phyloP scores from a whole-genome alignment of 2,113 vertebrate species.

The Empidonax alnorum region DNA sequence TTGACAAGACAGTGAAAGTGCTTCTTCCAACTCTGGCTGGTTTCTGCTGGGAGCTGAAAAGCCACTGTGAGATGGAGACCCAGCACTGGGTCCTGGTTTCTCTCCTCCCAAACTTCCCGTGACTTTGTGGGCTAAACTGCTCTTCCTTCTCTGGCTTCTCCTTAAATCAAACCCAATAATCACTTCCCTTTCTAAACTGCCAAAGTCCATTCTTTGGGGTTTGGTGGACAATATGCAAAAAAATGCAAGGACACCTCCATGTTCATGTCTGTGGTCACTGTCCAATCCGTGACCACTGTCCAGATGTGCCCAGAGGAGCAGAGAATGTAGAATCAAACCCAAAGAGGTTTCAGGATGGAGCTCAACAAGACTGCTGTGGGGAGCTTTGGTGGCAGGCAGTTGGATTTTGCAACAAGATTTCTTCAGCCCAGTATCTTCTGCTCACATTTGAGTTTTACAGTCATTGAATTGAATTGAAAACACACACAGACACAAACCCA shows the following conservation, averaged over 20 bases:
- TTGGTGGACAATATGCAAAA: background rate
- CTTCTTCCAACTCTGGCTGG: background rate
- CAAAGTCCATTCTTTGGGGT: background rate
- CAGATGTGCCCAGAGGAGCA: background rate
- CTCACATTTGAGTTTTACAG: background rate
- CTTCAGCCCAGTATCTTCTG: background rate
- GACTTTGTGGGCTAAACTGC: background rate
- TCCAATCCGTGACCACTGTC: rapidly evolving
- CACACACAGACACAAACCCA: background rate
- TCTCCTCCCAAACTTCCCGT: background rate
- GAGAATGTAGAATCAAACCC: background rate
- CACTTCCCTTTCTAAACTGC: background rate
- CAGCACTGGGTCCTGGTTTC: background rate
- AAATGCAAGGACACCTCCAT: background rate
- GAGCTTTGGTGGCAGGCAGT: background rate
- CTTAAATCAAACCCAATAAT: background rate
- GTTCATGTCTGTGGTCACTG: rapidly evolving
- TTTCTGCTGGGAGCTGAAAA: background rate
- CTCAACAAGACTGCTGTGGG: background rate
- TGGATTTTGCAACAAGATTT: background rate
- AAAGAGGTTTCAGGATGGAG: background rate
- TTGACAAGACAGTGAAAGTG: background rate
- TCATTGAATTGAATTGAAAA: background rate
- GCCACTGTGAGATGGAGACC: background rate
- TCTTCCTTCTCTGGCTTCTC: background rate